Conservation (phyloP, 2,113 vertebrate species). For the Micromys minutus region DNA sequence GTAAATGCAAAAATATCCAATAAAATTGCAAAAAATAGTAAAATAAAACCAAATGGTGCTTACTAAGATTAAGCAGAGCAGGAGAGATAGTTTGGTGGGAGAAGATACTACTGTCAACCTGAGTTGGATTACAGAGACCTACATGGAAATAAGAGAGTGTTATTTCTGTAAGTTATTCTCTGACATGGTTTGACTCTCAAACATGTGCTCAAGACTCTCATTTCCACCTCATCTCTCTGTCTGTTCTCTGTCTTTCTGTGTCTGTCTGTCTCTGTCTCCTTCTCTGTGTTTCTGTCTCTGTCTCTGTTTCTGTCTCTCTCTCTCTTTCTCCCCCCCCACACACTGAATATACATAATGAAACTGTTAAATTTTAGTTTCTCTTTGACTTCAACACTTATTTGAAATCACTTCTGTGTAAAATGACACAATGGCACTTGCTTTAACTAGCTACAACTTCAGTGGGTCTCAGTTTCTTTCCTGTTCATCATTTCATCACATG, state of each 20-base stretch:
- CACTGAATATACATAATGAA: not conserved
- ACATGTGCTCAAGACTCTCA: too few relatives aligned
- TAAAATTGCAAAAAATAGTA: too few relatives aligned
- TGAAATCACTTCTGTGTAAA: not conserved
- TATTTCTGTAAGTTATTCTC: not conserved
- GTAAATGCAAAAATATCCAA: too few relatives aligned
- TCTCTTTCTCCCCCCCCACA: not conserved
- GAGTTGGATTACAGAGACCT: too few relatives aligned
- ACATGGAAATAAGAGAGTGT: too few relatives aligned
- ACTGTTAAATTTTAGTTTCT: not conserved
- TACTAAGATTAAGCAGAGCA: not conserved
- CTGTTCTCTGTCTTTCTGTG: not conserved
- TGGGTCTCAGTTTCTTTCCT: not conserved
- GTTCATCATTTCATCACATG: not conserved
- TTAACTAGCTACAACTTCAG: not conserved
- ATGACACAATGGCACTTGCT: not conserved
- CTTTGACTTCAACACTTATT: not conserved
- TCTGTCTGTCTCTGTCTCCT: not conserved
- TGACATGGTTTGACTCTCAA: not conserved
- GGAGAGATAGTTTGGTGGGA: not conserved
- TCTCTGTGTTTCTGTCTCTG: not conserved
- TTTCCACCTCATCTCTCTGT: not conserved
- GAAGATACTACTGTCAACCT: not conserved
- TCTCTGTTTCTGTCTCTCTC: not conserved
- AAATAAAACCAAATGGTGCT: conserved; percentile 7